Evolutionary conservation across 2,113 vertebrate genomes (phyloP), one percentile per base, ranked within the genome.

Genomic region (Hepsetus odoe): DNA sequence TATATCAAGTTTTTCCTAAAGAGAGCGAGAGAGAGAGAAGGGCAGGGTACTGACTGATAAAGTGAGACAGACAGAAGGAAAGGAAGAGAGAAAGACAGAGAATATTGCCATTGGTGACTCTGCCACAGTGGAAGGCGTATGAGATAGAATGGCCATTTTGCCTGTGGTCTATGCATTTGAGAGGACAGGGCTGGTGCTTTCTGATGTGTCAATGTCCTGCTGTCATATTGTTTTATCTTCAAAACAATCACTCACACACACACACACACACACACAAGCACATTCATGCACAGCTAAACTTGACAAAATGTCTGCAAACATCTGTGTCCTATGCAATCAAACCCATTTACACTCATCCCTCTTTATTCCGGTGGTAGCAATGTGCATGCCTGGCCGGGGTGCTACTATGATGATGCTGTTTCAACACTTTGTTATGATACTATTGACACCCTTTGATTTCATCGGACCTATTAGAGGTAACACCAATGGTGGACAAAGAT

Each of bases 41-140:
- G 30, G 20, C 30, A 56, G 49, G 22, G 18, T 28, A 70, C 40
- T 68, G 64, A 68, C n/a, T 28, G 22, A 40, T 33, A 69, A n/a
- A 61, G 65, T 46, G 64, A 56, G 30, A 66, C 42, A 79, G 24
- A 56, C 35, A 46, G n/a, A 67, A n/a, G 8, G 33, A 56, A 28
- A 72, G 18, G 66, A n/a, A 61, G 65, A 53, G 64, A 56, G 30
- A 66, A 58, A 79, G 24, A 56, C 35, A 46, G n/a, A 67, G 32
- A 33, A 12, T 16, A 30, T n/a, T 14, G 58, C 74, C 71, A 44
- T 44, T 62, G 66, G 11, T n/a, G 42, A 8, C 42, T 44, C 13
- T 44, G 42, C 42, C 13, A 38, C 8, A 38, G 35, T 38, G 9
- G 40, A 2, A 11, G 40, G 40, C 7, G 7, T 42, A 42, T 42